Conservation (phyloP, 1,140 invertebrate species). For the Archivesica marissinica region DNA sequence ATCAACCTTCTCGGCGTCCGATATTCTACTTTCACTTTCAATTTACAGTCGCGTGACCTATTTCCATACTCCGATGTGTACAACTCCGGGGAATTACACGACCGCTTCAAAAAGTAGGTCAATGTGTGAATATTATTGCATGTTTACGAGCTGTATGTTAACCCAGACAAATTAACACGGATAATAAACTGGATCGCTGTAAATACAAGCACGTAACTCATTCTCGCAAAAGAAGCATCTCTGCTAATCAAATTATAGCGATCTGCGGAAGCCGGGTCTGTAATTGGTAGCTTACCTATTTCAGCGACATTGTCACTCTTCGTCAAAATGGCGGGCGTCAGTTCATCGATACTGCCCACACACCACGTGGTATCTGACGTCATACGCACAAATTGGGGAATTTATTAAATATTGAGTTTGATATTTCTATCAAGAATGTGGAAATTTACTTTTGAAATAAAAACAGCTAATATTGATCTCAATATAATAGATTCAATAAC, state of each 20-base stretch:
- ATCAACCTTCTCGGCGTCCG: background rate
- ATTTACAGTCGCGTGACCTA: constrained; percentile 15
- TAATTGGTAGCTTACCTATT: constrained; percentile 78
- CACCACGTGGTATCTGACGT: constrained; percentile 72
- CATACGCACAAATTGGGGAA: constrained; percentile 24
- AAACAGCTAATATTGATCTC: no score
- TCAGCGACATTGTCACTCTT: constrained; percentile 80
- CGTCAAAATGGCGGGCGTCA: constrained; percentile 82
- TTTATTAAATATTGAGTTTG: background rate
- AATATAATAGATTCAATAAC: background rate
- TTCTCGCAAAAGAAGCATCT: background rate
- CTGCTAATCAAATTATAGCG: constrained; percentile 20
- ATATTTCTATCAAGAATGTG: background rate
- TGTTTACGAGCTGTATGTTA: background rate
- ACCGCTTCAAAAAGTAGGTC: constrained; percentile 44
- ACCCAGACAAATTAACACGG: background rate
- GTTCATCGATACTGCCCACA: constrained; percentile 78
- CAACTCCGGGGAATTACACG: background rate
- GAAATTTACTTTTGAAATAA: no score
- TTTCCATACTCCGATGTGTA: background rate
- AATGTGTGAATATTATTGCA: background rate
- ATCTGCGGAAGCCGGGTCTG: constrained; percentile 43
- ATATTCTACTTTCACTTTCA: constrained; percentile 40
- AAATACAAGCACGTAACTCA: constrained; percentile 2
- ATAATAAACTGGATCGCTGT: background rate